Base-by-base conservation (phyloP, 1,140 invertebrate species). In the Frieseomelitta varia region DNA sequence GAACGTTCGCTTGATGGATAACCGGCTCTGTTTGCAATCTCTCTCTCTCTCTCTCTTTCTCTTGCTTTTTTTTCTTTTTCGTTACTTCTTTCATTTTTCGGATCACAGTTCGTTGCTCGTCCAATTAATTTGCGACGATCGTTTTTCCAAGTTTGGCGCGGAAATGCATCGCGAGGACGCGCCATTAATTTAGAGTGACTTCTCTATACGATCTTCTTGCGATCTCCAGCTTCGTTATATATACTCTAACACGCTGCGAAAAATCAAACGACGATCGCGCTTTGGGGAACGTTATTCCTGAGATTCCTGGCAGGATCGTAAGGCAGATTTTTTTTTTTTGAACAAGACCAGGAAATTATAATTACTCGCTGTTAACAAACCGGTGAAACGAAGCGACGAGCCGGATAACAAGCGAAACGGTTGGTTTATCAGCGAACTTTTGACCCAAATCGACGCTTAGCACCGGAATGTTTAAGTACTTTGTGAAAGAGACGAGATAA, bases 371-470 rank as follows among this genome's bases (percentile, higher is more conserved):
- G 39, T 68, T 76, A 39, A 55, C 53, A 61, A 53, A 2, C 8
- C 11, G 12, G 1, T 19, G 4, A 53, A 30, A 56, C 19, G 78
- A 56, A 58, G 2, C 30, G 58, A 12, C 15, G 30, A 68, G 53
- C 4, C 11, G 15, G 65, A 19, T 55, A 21, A 19, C 0, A 10
- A 67, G 30, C 53, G 19, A 76, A 55, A 82, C 53, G 72, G 17
- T 56, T 27, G 51, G 51, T 75, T 76, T 55, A 39, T 82, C 61
- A 53, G 51, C 51, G 80, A 75, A 81, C 80, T 61, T 81, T 51
- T 81, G 61, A 65, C 72, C 80, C 47, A 55, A 30, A 82, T 76
- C 30, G 71, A 72, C 79, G 51, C 14, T 34, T 27, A 47, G 24
- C 19, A 34, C 11, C 4, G n/a, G 39, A 63, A 63, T 39, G 30